Base-by-base conservation (phyloP, 2,888 invertebrate genomes). In the Apodemia mormo region DNA sequence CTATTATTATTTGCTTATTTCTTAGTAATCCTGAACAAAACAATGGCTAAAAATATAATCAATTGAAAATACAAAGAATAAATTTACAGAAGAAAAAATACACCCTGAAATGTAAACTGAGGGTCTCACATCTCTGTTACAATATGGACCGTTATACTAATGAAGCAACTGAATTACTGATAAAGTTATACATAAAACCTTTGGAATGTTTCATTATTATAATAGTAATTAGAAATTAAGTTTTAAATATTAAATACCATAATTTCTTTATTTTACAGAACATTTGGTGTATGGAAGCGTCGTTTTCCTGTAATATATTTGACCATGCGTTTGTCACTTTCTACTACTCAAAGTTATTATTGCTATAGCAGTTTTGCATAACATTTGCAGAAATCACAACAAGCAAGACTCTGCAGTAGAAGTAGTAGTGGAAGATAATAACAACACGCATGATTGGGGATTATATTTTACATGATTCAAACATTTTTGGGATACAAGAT, bases 371-470 rank as follows among this genome's bases (percentile, higher is more conserved):
- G 66, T 69, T 9, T 30, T 66, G 12, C 66, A 69, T 10, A 69
- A 69, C 40, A 69, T 66, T 30, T 69, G 69, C 9, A 69, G 56
- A 30, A 66, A 9, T 2, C 14, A 66, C 14, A 66, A 69, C 30
- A 7, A 66, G 29, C 22, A 67, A 43, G 67, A 58, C 8, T 40
- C 40, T 22, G 22, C 54, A 40, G 4, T 56, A n/a, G 67, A 67
- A 40, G 67, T 67, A n/a, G 43, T n/a, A 43, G 4, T 22, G 22
- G 22, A 22, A 22, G 22, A 22, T 22, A 22, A 22, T 22, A 22
- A 22, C 22, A 54, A 22, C 12, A 45, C 22, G n/a, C 8, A 54
- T 5, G 54, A 54, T 22, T 54, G 22, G 22, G 22, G 54, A 22
- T 54, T 2, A 54, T 54, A 54, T 10, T 54, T n/a, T 54, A n/a